A percentile compares a stretch with the other conserved stretches of the same genome.
Evolutionary conservation across 1,140 invertebrate species (phyloP).

Genomic region (Halictus rubicundus): DNA sequence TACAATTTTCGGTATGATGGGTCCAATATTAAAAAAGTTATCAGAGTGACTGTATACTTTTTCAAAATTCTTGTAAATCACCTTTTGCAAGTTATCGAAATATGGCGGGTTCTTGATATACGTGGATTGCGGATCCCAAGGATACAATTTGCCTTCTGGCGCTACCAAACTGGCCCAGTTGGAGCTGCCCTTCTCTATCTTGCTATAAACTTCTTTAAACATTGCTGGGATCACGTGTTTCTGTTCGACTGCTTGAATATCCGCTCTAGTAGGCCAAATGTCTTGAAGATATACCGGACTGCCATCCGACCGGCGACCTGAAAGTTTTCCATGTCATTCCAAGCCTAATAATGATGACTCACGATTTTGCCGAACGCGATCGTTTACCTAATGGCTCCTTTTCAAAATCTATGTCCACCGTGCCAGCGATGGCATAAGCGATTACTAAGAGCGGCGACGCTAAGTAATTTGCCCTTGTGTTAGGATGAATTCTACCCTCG

Average conservation of each 20-base stretch:
- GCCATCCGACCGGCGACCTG: slow-evolving; percentile 87
- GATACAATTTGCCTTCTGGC: slow-evolving; percentile 92
- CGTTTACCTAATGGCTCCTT: slow-evolving; percentile 89
- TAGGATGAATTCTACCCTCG: slow-evolving; percentile 97
- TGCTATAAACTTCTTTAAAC: slow-evolving; percentile 96
- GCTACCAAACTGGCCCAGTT: slow-evolving; percentile 93
- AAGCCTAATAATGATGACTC: background rate
- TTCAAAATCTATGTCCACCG: slow-evolving; percentile 97
- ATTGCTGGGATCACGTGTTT: slow-evolving; percentile 97
- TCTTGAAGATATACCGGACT: slow-evolving; percentile 91
- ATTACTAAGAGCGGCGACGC: slow-evolving; percentile 97
- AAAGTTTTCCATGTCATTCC: slow-evolving; percentile 20
- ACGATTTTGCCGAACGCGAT: background rate
- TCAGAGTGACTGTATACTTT: no score
- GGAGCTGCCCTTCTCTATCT: slow-evolving; percentile 91
- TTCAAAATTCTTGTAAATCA: no score
- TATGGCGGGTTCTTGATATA: slow-evolving; percentile 99
- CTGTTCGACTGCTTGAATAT: slow-evolving; percentile 95
- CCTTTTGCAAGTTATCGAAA: slow-evolving; percentile 92
- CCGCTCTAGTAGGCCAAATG: slow-evolving; percentile 96
- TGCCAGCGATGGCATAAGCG: slow-evolving; percentile 97
- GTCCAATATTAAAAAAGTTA: no score
- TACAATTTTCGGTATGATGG: no score
- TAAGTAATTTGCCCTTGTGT: slow-evolving; percentile 97
- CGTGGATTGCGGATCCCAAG: slow-evolving; percentile 94